Evolutionary conservation across 2,113 vertebrate species (phyloP), one percentile per base, ranked within the genome.

Genomic region (Scalopus aquaticus): DNA sequence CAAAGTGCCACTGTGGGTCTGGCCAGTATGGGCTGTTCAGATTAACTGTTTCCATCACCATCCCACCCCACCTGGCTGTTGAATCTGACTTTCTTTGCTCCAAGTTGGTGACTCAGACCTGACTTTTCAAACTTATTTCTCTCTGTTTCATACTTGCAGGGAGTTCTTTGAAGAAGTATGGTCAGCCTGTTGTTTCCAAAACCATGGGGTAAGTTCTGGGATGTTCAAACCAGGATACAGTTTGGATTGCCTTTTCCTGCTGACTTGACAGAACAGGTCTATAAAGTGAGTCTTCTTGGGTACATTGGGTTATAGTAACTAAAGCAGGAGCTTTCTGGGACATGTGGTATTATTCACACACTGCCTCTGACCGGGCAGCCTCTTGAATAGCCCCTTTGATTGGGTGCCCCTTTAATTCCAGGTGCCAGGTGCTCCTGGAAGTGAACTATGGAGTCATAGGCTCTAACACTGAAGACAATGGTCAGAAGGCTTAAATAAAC

Each of bases 171-270:
- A 99, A 98, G 98, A 99, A 98, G 85, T 98, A 95, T 92, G 97
- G 95, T 64, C 97, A 98, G 73, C 98, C 97, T 16, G 98, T 98
- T 78, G 97, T 97, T 97, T 96, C 97, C 96, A 99, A 98, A 98
- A 91, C 88, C 51, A 78, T 97, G 49, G 98, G 99, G 99, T 99
- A 98, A 99, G 99, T 96, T 90, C 42, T 64, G 3, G 44, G 56
- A 58, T 78, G 6, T 78, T 58, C 26, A 83, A 54, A n/a, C 26
- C 30, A 44, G 46, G 77, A 1, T 58, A n/a, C 74, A 17, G 42
- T 22, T 10, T 70, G 39, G 3, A 35, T 51, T 77, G 8, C 19
- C 62, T 92, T 94, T 81, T 73, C 51, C 67, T 90, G 56, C 56
- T 60, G 46, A 46, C 58, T 32, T 90, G 70, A 46, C 44, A 67